Percentiles rank a stretch among this genome's conserved stretches.
These are phyloP conservation scores for Mastigias papua DNA, from an alignment of 30 jellyfish, hydroid and myxozoan genomes.

Conservation along the genomic window DNA sequence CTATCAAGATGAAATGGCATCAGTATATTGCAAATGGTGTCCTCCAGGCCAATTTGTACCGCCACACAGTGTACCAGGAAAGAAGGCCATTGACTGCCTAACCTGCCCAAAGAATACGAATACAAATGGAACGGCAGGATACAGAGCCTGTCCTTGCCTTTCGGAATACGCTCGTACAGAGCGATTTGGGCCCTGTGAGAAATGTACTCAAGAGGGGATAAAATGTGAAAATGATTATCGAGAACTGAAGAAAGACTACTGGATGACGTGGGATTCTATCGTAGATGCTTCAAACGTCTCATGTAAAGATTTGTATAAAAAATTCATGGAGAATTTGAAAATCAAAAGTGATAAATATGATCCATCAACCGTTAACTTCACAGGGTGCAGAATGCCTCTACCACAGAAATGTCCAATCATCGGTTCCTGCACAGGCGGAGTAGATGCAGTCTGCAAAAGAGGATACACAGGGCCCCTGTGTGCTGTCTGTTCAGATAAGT, in stretches of 20 bases:
- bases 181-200: constrained; percentile 51
- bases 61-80: constrained; percentile 53
- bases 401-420: constrained; percentile 56
- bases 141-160: constrained; percentile 64
- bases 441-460: constrained; percentile 31
- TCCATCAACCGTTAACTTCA: constrained; percentile 25
- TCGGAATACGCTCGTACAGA: constrained; percentile 48
- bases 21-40: constrained; percentile 52
- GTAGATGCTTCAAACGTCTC: not conserved
- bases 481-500: constrained; percentile 49
- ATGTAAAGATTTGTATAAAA: constrained; percentile 13
- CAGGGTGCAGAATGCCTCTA: constrained; percentile 24
- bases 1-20: constrained; percentile 68
- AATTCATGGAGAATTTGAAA: constrained; percentile 42
- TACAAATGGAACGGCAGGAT: constrained; percentile 59
- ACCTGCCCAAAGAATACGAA: constrained; percentile 75
- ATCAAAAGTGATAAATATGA: constrained; percentile 18
- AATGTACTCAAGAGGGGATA: constrained; percentile 33
- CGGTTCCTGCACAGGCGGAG: constrained; percentile 69
- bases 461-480: constrained; percentile 71
- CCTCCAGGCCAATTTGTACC: constrained; percentile 70
- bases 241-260: constrained; percentile 30
- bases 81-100: constrained; percentile 37
- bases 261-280: constrained; percentile 49
- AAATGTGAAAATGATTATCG: constrained; percentile 39